Conservation (phyloP, 1,140 invertebrate species). For the Pissodes strobi region DNA sequence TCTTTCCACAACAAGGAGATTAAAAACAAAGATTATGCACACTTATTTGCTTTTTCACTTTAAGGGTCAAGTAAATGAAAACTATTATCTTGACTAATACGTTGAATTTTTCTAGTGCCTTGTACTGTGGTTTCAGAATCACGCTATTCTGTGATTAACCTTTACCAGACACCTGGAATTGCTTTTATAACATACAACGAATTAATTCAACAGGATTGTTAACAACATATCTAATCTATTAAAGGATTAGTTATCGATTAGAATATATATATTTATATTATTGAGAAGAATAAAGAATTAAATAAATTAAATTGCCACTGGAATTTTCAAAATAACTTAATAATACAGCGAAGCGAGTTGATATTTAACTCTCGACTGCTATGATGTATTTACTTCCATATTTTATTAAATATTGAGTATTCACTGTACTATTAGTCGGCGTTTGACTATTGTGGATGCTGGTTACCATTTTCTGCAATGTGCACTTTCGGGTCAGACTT, state of each 20-base stretch:
- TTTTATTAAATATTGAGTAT: no score
- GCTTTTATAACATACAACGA: constrained; percentile 1
- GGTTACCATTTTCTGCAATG: no score
- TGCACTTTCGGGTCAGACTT: no score
- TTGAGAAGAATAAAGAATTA: no score
- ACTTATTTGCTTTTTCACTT: constrained; percentile 24
- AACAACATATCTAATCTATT: not conserved
- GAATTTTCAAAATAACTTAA: no score
- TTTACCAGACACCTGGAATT: not conserved
- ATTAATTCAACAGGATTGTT: constrained; percentile 2
- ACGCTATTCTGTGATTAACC: constrained; percentile 15
- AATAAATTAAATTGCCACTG: no score
- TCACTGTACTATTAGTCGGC: no score
- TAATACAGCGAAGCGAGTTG: no score
- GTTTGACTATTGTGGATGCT: no score
- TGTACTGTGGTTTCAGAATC: not conserved
- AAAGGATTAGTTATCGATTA: not conserved
- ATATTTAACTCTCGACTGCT: no score
- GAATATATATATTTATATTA: no score
- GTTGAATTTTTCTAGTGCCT: constrained; percentile 13
- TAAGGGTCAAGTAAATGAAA: constrained; percentile 17
- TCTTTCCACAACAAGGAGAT: constrained; percentile 10
- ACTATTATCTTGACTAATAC: constrained; percentile 23
- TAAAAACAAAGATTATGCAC: not conserved
- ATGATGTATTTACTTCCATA: no score